phyloP scores from a whole-genome alignment of 2,113 vertebrate genomes.

The Erythrolamprus reginae region DNA sequence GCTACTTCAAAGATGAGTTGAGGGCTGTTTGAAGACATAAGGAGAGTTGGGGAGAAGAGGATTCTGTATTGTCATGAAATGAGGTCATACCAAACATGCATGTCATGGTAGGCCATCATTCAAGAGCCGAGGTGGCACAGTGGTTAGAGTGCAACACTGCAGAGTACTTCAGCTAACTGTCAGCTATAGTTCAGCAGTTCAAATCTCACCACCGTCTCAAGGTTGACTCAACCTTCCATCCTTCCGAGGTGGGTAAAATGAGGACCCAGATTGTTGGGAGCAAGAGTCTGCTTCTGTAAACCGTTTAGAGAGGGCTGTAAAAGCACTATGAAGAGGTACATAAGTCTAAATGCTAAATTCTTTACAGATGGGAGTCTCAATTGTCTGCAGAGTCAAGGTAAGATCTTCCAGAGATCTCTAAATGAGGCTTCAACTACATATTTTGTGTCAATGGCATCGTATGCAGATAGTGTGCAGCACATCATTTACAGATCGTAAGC shows the following conservation, averaged over 20 bases:
- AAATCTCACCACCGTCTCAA: too few species aligned
- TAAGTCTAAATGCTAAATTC: too few species aligned
- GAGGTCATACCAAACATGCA: background rate
- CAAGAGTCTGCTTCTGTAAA: too few species aligned
- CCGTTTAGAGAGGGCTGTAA: too few species aligned
- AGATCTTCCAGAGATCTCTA: background rate
- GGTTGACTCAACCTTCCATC: too few species aligned
- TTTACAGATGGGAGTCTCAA: background rate
- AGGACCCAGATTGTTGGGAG: too few species aligned
- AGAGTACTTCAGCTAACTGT: too few species aligned
- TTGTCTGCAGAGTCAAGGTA: background rate
- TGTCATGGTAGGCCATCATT: background rate
- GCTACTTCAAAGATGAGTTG: slow-evolving; percentile 46
- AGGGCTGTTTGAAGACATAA: background rate
- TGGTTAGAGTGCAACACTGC: too few species aligned
- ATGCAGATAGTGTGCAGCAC: background rate
- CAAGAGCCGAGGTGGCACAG: too few species aligned
- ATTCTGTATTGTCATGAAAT: background rate
- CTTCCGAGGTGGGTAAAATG: too few species aligned
- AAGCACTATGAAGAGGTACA: too few species aligned
- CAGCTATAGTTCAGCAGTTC: too few species aligned
- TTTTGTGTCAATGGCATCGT: background rate
- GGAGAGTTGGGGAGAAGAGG: rapidly evolving
- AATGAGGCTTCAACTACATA: background rate
- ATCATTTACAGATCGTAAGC: background rate